Percentiles rank a stretch among this genome's conserved stretches.
These are phyloP conservation scores for Monopis laevigella DNA, from an alignment of 2,888 invertebrate genomes.

Conservation along the genomic window DNA sequence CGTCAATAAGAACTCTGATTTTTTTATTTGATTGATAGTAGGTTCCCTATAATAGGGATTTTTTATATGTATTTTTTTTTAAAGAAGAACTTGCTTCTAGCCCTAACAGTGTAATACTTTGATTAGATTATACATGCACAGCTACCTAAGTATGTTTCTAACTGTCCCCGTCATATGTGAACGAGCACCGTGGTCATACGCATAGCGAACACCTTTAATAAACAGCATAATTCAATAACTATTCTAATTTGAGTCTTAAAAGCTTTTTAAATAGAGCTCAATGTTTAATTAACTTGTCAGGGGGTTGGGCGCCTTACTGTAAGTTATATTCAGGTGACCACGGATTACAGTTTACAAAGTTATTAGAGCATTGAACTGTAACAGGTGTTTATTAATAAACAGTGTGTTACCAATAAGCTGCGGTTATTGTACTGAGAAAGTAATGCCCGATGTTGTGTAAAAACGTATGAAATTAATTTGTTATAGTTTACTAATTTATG, in stretches of 20 bases:
- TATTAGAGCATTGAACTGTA: constrained; percentile 55
- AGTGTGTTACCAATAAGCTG: background rate
- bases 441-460: constrained; percentile 3
- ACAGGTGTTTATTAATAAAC: constrained; percentile 24
- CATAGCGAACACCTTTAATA: background rate
- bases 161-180: constrained; percentile 27
- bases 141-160: background rate
- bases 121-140: too few relatives aligned
- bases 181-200: constrained; percentile 30
- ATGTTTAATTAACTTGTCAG: too few relatives aligned
- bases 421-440: constrained; percentile 11
- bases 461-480: constrained; percentile 2
- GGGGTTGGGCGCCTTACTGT: background rate
- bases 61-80: too few relatives aligned
- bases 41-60: too few relatives aligned
- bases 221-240: too few relatives aligned
- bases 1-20: too few relatives aligned
- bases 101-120: too few relatives aligned
- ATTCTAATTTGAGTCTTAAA: too few relatives aligned
- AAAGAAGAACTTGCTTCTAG: too few relatives aligned
- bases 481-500: too few relatives aligned
- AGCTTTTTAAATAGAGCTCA: too few relatives aligned
- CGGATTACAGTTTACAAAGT: constrained; percentile 19
- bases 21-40: too few relatives aligned
- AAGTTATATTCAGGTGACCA: background rate